Percentiles rank a stretch among this genome's conserved stretches.
phyloP scores from a whole-genome alignment of 2,113 vertebrate species.

The Brachionichthys hirsutus region DNA sequence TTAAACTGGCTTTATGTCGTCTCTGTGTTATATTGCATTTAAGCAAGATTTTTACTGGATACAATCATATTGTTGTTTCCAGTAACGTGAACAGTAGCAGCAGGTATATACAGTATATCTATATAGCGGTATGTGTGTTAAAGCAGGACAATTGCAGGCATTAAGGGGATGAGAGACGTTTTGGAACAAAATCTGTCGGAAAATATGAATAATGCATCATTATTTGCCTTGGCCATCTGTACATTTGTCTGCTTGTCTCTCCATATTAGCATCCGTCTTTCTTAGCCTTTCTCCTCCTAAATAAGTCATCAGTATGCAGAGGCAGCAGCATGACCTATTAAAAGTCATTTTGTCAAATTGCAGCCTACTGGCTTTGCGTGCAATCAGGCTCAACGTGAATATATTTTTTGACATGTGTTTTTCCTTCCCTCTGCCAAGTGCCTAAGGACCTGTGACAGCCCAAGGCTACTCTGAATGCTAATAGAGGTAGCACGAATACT shows the following conservation, averaged over 20 bases:
- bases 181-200: conserved; percentile 8
- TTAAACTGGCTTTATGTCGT: not conserved
- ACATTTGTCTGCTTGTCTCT: conserved; percentile 43
- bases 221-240: conserved; percentile 26
- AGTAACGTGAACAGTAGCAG: conserved; percentile 15
- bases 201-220: conserved; percentile 40
- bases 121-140: not conserved
- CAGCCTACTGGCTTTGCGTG: conserved; percentile 65
- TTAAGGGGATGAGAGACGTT: conserved; percentile 8
- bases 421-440: conserved; percentile 67
- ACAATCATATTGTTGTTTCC: conserved; percentile 5
- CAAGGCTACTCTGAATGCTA: conserved; percentile 73
- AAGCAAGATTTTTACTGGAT: not conserved
- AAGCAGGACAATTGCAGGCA: conserved; percentile 1
- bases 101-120: no score
- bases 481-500: conserved; percentile 61
- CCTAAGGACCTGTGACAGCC: conserved; percentile 77
- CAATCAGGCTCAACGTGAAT: conserved; percentile 75
- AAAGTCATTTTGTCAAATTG: conserved; percentile 80
- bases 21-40: not conserved
- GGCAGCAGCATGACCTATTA: conserved; percentile 72
- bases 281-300: conserved; percentile 14
- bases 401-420: conserved; percentile 82
- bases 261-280: conserved; percentile 39
- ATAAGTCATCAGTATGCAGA: conserved; percentile 69